Base-by-base conservation (phyloP, 2,888 invertebrate species). In the Eustalomyia histrio region DNA sequence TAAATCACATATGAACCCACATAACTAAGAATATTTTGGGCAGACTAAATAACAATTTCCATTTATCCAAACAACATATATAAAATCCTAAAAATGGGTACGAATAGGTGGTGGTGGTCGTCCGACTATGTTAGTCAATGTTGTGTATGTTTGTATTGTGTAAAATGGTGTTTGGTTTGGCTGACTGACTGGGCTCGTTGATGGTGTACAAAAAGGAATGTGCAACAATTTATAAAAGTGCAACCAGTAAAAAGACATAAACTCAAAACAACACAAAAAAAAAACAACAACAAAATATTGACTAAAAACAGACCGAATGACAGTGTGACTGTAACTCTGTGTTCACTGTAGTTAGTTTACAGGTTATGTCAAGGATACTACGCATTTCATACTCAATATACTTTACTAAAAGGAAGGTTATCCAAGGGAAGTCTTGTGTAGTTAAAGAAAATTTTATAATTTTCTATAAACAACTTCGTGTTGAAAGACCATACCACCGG, bases 221-320 rank as follows among this genome's bases (percentile, higher is more conserved):
- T 79, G 78, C 78, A 79, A 79, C 78, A 79, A 79, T 79, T 79
- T 79, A 79, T 73, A 79, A 73, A 73, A 79, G 78, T 79, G 78
- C 78, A 79, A 79, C 67, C 78, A 79, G 78, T 79, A 79, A 78
- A 78, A 78, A 78, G 72, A 72, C 78, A 78, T 73, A 72, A 78
- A 78, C 72, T 50, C 33, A 72, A n/a, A 33, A 33, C 8, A 57
- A 29, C 57, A 57, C 29, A 39, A 60, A 65, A n/a, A 50, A 9
- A 55, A 65, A 29, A 39, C n/a, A 17, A 17, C 65, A 65, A 65
- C 65, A 67, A 79, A 61, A 79, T 79, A 68, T 79, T 79, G 78
- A 79, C 78, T 79, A 47, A 55, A 72, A 73, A 57, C 55, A 73
- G 55, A 79, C 61, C 24, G 60, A 79, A 67, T 73, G 33, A 67